Evolutionary conservation across 1,140 invertebrate species (phyloP).

Genomic region (Pissodes strobi): DNA sequence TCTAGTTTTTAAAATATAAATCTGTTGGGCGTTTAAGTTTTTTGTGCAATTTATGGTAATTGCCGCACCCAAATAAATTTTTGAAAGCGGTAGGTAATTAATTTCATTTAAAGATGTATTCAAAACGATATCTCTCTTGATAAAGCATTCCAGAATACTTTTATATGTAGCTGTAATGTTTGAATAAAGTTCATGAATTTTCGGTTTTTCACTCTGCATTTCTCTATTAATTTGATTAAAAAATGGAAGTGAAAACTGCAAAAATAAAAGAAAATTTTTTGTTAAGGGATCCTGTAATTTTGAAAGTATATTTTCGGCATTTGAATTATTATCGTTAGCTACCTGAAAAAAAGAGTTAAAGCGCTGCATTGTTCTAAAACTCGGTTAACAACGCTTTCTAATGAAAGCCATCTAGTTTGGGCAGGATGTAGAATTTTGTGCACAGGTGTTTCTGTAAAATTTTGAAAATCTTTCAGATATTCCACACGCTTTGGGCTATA

Average conservation of each 20-base stretch:
- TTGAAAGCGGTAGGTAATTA: neutral
- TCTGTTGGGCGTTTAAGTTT: too few relatives aligned
- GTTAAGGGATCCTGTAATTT: neutral
- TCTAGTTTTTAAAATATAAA: neutral
- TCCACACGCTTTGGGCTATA: conserved; percentile 38
- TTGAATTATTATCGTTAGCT: neutral
- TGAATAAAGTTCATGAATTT: neutral
- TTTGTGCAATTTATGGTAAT: too few relatives aligned
- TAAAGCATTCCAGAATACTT: conserved; percentile 3
- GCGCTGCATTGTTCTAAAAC: conserved; percentile 10
- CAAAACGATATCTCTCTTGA: neutral
- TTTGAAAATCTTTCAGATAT: conserved; percentile 43
- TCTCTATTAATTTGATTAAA: neutral
- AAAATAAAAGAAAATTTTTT: neutral
- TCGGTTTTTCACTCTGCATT: conserved; percentile 1
- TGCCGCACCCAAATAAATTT: neutral
- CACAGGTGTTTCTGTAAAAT: conserved; percentile 24
- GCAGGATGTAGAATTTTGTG: conserved; percentile 20
- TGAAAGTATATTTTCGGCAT: neutral
- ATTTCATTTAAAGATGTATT: neutral
- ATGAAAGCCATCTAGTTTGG: conserved; percentile 19
- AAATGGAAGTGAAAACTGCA: neutral
- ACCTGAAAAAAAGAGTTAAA: conserved; percentile 3
- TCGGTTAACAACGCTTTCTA: conserved; percentile 2
- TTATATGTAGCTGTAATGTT: neutral